Conservation (phyloP, 2,888 invertebrate genomes). For the Mesorhabditis sp. region DNA sequence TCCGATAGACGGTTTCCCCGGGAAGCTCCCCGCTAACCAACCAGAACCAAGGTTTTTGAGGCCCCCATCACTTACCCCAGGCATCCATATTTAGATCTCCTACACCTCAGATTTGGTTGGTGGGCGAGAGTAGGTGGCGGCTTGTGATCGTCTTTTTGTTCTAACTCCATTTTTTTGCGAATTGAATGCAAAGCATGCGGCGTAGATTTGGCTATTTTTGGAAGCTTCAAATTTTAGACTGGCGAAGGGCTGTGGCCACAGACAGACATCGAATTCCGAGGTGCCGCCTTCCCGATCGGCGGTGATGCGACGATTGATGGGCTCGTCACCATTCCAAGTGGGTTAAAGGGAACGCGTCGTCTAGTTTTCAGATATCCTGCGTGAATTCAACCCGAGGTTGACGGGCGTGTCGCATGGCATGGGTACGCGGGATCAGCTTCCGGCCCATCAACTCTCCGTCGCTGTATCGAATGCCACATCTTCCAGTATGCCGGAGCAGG, state of each 20-base stretch:
- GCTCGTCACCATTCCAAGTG: conserved; percentile 53
- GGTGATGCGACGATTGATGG: conserved; percentile 58
- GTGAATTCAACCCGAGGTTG: conserved; percentile 47
- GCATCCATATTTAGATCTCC: no score
- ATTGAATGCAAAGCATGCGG: neutral
- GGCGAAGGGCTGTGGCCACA: conserved; percentile 51
- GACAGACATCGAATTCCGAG: conserved; percentile 52
- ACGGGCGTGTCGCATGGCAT: conserved; percentile 48
- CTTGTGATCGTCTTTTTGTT: no score
- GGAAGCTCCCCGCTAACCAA: no score
- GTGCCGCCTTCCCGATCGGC: conserved; percentile 52
- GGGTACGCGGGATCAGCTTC: conserved; percentile 48
- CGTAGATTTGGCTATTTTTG: neutral
- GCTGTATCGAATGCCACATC: conserved; percentile 43
- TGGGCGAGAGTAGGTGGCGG: no score
- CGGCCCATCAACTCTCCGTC: conserved; percentile 51
- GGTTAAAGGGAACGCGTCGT: conserved; percentile 1
- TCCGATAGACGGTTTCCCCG: no score
- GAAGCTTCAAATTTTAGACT: conserved; percentile 26
- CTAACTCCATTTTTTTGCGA: neutral
- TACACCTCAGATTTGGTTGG: no score
- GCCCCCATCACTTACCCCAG: no score
- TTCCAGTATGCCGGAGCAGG: conserved; percentile 41
- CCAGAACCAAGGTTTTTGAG: no score
- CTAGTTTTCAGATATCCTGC: conserved; percentile 41